Conservation (phyloP, 1,140 invertebrate species). For the Zaprionus tsacasi region DNA sequence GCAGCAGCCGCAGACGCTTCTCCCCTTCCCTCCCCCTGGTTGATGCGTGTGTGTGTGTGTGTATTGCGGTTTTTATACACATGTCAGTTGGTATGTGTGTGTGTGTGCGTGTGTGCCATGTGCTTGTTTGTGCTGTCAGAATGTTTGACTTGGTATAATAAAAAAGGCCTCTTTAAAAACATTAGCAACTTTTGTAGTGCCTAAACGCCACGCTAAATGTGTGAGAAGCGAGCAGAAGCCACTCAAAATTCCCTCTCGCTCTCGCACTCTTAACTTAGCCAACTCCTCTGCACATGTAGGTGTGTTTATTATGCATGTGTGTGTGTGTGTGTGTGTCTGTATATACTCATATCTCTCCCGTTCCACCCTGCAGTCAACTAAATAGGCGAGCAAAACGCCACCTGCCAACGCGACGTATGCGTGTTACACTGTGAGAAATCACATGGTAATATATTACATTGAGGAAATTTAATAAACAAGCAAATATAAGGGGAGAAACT, state of each 20-base stretch:
- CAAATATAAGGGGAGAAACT: too few relatives aligned
- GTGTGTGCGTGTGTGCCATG: constrained; percentile 40
- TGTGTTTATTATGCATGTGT: constrained; percentile 12
- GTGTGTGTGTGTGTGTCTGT: background rate
- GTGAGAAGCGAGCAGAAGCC: constrained; percentile 37
- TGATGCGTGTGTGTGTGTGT: constrained; percentile 2
- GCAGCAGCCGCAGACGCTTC: constrained; percentile 50
- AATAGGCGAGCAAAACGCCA: constrained; percentile 61
- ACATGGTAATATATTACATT: background rate
- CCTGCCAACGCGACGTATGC: constrained; percentile 61
- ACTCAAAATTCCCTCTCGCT: constrained; percentile 31
- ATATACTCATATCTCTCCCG: constrained; percentile 17
- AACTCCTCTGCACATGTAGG: constrained; percentile 39
- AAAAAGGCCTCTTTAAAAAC: constrained; percentile 81
- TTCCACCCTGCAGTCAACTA: constrained; percentile 37
- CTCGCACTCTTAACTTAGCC: constrained; percentile 1
- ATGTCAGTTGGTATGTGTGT: constrained; percentile 12
- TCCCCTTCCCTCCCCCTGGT: background rate
- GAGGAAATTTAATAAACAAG: too few relatives aligned
- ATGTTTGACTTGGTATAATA: constrained; percentile 83
- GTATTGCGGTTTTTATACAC: constrained; percentile 37
- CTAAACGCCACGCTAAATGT: constrained; percentile 71
- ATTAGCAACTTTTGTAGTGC: constrained; percentile 83
- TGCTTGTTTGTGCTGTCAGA: constrained; percentile 66
- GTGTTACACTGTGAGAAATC: constrained; percentile 52